phyloP scores from a whole-genome alignment of 2,888 invertebrate genomes.

The Nemapogon koenigi region DNA sequence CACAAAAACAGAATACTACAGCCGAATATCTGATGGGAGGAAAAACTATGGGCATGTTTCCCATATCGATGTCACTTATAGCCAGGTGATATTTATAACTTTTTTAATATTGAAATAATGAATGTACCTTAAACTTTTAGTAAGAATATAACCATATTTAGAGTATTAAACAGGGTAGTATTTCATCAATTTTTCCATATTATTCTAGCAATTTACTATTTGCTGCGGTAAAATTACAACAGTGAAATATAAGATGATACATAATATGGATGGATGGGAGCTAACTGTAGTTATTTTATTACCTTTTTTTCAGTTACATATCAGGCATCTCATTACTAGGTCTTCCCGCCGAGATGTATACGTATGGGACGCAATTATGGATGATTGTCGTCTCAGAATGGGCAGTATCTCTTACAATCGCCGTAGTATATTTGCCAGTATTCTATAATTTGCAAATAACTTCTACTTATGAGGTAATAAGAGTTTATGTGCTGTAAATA shows the following conservation, averaged over 20 bases:
- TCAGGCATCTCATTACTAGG: constrained; percentile 77
- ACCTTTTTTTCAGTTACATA: constrained; percentile 66
- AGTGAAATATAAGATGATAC: neutral
- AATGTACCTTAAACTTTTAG: too few species aligned
- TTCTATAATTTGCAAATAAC: constrained; percentile 77
- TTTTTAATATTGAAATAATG: too few species aligned
- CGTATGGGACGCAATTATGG: constrained; percentile 77
- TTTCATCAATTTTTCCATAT: too few species aligned
- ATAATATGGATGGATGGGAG: neutral
- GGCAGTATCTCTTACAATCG: constrained; percentile 71
- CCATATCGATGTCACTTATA: constrained; percentile 79
- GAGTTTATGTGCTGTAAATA: too few species aligned
- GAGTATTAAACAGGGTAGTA: neutral
- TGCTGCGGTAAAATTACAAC: neutral
- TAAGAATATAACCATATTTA: neutral
- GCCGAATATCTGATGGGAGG: constrained; percentile 77
- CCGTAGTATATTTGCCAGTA: constrained; percentile 72
- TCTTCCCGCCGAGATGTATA: constrained; percentile 78
- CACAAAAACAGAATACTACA: constrained; percentile 72
- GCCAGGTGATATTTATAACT: constrained; percentile 67
- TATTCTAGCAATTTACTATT: too few species aligned
- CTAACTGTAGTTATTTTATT: neutral
- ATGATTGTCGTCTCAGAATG: constrained; percentile 69
- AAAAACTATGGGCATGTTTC: constrained; percentile 79
- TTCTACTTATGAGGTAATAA: constrained; percentile 74